Conservation (phyloP, 2,113 vertebrate genomes). For the Macquaria ambigua region DNA sequence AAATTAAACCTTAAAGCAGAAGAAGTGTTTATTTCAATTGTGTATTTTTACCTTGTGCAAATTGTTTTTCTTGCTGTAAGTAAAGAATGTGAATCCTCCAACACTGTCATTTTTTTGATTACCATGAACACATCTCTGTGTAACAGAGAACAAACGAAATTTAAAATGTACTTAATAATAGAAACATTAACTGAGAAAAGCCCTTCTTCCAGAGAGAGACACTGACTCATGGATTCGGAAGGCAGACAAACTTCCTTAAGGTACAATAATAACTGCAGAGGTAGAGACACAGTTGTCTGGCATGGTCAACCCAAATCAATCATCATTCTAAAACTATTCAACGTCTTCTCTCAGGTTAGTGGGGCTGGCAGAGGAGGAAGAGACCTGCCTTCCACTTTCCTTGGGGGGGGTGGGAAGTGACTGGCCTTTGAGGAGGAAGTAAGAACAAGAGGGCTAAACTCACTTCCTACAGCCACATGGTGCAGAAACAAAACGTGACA, state of each 20-base stretch:
- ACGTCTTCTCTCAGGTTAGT: not conserved
- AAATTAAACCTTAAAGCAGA: too few species aligned
- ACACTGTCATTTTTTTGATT: not conserved
- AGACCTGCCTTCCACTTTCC: conserved; percentile 12
- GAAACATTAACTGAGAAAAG: not conserved
- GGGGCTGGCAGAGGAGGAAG: not conserved
- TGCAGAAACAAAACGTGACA: conserved; percentile 14
- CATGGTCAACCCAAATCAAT: conserved; percentile 18
- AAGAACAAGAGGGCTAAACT: conserved; percentile 32
- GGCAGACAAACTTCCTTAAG: not conserved
- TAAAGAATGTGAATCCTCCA: not conserved
- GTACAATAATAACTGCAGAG: conserved; percentile 10
- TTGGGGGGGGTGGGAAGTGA: not conserved
- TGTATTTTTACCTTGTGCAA: not conserved
- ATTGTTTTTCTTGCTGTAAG: not conserved
- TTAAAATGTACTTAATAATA: not conserved
- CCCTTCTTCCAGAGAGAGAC: conserved; percentile 14
- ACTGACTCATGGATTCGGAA: conserved; percentile 40
- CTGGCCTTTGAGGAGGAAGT: conserved; percentile 51
- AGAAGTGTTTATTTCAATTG: too few species aligned
- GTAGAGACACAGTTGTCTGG: conserved; percentile 19
- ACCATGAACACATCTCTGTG: not conserved
- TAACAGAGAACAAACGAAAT: too few species aligned
- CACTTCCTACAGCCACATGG: conserved; percentile 23
- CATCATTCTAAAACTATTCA: not conserved